Evolutionary conservation across 2,797 vertebrate genomes (phyloP), one percentile per base, ranked within the genome.

Genomic region (Strix occidentalis): DNA sequence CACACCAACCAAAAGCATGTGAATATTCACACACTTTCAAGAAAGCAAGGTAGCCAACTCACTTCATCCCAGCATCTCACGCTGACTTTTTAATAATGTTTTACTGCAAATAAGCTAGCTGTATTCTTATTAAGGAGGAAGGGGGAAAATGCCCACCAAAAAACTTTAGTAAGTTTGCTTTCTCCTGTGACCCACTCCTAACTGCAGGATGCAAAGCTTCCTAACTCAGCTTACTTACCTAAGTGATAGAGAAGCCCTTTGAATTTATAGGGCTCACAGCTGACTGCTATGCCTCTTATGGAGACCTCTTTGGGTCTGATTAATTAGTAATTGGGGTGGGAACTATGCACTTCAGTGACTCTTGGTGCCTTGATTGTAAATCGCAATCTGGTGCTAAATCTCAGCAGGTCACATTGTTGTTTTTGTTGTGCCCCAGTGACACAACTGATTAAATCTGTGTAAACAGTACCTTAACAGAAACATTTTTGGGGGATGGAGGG

Each of bases 291-390:
- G 90, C 72, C 88, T 96, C 97, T 97, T 97, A 97, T 79, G 50
- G 94, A 95, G 95, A 85, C 95, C 96, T 98, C 96, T 98, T 98
- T 96, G 96, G 97, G 96, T 96, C 95, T 98, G 98, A 98, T 98
- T 98, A 98, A 98, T 98, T 97, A 98, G 97, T 98, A 97, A 97
- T 92, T 97, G 97, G 97, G 98, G 96, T 1, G 64, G 97, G 90
- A 97, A 95, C 90, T 97, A 46, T 90, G 97, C 97, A 98, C 97
- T 97, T 97, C 96, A 97, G 97, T 98, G 97, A 95, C 95, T 98
- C 95, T 95, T 95, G 94, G 84, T 97, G 98, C 95, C 95, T 97
- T 92, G 97, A 96, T 83, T 98, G 96, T 98, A 98, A 98, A 98
- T 91, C 0, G 43, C 98, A 98, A 98, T 98, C 98, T 98, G 98